Base-by-base conservation (phyloP, 2,113 vertebrate species). In the Periophthalmus modestus region DNA sequence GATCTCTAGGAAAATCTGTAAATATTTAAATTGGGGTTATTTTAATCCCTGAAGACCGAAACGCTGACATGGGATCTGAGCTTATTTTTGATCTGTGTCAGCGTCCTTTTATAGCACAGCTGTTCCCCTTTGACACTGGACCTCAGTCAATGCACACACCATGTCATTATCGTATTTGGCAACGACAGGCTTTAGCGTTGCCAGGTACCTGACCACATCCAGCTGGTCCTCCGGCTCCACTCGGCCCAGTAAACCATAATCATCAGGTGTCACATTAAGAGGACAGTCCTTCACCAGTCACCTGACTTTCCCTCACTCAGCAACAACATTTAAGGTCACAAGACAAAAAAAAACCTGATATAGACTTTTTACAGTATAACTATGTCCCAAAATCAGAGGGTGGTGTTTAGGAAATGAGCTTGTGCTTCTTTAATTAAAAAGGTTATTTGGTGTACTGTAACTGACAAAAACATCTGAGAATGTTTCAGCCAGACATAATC, bases 211-310 rank as follows among this genome's bases (percentile, higher is more conserved):
- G 82, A 83, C 81, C 50, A 73, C 80, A 74, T 71, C 68, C 80
- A 78, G 83, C 81, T 89, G 80, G 69, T 72, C 50, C 68, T 74
- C 73, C 78, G 73, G 82, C 80, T 74, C 48, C 66, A 33, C 82
- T 75, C 78, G 77, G 77, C 77, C 80, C 85, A 85, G 74, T 75
- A 85, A 87, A 89, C 81, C 72, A 2, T 78, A 83, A 83, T 90
- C 83, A 88, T 89, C 87, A 87, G 86, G 86, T 89, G 88, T 88
- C 90, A 88, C 86, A 84, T 86, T 79, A 82, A 74, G 76, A 85
- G 81, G 76, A 85, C 78, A 52, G 72, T 77, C 72, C 78, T 76
- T 62, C 9, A 4, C 74, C 72, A 62, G 78, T 77, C 47, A 4
- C 81, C 61, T 69, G 66, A 66, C 68, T 84, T 86, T 88, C 75